Conservation (phyloP, 2,888 invertebrate genomes). For the Conistra vaccinii region DNA sequence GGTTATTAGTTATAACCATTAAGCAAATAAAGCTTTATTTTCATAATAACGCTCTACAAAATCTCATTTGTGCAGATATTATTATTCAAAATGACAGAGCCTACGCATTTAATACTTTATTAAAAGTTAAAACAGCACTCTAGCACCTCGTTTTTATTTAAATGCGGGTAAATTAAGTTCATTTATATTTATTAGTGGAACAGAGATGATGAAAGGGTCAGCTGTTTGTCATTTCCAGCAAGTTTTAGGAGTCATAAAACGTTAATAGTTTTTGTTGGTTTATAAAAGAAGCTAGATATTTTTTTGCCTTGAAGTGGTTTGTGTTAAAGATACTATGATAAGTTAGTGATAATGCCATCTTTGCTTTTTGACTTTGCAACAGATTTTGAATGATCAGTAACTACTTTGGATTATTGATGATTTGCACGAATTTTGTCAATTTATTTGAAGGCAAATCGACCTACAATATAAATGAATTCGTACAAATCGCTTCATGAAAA, state of each 20-base stretch:
- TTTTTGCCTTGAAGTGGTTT: not conserved
- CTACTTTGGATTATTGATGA: too few relatives aligned
- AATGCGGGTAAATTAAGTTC: constrained; percentile 63
- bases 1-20: constrained; percentile 39
- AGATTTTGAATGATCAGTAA: not conserved
- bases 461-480: too few relatives aligned
- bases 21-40: constrained; percentile 36
- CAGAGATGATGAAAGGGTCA: constrained; percentile 34
- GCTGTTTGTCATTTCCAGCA: constrained; percentile 43
- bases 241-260: constrained; percentile 37
- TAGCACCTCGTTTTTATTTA: constrained; percentile 64
- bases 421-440: too few relatives aligned
- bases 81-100: constrained; percentile 58
- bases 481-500: too few relatives aligned
- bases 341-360: too few relatives aligned
- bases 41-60: constrained; percentile 28
- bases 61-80: constrained; percentile 51
- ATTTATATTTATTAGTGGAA: constrained; percentile 62
- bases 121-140: constrained; percentile 62
- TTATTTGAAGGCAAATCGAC: too few relatives aligned
- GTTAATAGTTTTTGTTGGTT: constrained; percentile 18
- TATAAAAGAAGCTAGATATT: not conserved
- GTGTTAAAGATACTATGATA: too few relatives aligned
- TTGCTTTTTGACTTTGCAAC: not conserved
- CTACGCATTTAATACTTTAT: constrained; percentile 63